Evolutionary conservation across 2,888 invertebrate species (phyloP), one percentile per base, ranked within the genome.

Genomic region (Tortrix viridana): DNA sequence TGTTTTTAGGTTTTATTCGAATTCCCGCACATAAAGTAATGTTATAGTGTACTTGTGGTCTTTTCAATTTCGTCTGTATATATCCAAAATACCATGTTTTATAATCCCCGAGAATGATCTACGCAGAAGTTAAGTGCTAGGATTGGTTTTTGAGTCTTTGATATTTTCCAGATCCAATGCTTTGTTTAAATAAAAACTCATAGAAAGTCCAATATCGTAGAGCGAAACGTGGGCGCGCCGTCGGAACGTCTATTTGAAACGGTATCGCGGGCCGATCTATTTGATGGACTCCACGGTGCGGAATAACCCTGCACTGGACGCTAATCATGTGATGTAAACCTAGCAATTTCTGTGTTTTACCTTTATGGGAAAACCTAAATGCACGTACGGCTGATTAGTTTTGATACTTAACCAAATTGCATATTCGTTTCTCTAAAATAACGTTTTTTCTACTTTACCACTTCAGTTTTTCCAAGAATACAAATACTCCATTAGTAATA

Each of bases 241-340:
- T 48, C 65, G 63, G 65, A 80, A 78, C 83, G 80, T 82, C 80
- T 82, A 80, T 83, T 79, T 75, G 83, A 83, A 82, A 76, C 78
- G 76, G 72, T 89, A 89, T 90, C 89, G 80, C 74, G 69, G 68
- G 73, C 75, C 81, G 86, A 91, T 90, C 89, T 91, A 84, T 89
- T 89, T 89, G 89, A 89, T 88, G 86, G 85, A 87, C 80, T 82
- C 80, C 79, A 76, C 74, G 75, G 74, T 74, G 72, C 74, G 74
- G 73, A 74, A 78, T 78, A 79, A 67, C 76, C 76, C 75, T 81
- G 82, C 82, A 82, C 77, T 75, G 74, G 75, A 66, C 77, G 72
- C 75, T 83, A 82, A 85, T 86, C 84, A 79, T 73, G 77, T 77
- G 77, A 82, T 81, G 76, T 80, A 79, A 85, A 82, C 82, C 77